A percentile compares a stretch with the other conserved stretches of the same genome.
phyloP scores from a whole-genome alignment of 2,113 vertebrate genomes.

The Strix aluco region DNA sequence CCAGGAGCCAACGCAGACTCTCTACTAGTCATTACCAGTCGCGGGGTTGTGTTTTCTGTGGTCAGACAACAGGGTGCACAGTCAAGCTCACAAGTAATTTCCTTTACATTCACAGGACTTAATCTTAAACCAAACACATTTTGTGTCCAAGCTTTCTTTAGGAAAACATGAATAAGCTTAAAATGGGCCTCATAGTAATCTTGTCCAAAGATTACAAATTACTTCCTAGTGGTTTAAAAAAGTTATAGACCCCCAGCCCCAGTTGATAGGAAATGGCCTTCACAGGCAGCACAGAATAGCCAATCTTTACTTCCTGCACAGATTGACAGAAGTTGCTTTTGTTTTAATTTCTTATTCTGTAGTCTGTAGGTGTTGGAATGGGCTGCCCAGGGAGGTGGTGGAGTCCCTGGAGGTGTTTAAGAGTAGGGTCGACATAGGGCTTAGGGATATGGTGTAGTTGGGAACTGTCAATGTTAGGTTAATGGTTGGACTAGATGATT shows the following conservation, averaged over 20 bases:
- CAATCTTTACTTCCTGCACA: constrained; percentile 26
- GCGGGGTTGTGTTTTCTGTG: neutral
- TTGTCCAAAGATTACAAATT: constrained; percentile 67
- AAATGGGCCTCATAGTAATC: constrained; percentile 4
- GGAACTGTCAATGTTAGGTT: too few species aligned
- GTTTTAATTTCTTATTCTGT: constrained; percentile 8
- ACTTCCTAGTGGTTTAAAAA: constrained; percentile 57
- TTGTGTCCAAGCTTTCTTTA: constrained; percentile 45
- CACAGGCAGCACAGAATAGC: constrained; percentile 5
- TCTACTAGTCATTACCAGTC: neutral
- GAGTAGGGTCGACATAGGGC: too few species aligned
- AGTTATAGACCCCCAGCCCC: constrained; percentile 33
- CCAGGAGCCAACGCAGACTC: neutral
- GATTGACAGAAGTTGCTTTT: neutral
- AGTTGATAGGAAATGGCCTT: constrained; percentile 44
- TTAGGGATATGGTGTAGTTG: too few species aligned
- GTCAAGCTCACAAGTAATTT: constrained; percentile 37
- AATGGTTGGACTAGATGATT: too few species aligned
- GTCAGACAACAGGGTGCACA: constrained; percentile 24
- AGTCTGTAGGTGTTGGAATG: neutral
- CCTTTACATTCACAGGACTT: constrained; percentile 41
- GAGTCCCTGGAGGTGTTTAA: too few species aligned
- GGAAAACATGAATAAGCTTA: constrained; percentile 52
- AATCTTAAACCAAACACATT: constrained; percentile 63
- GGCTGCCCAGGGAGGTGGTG: too few species aligned